These are phyloP conservation scores for Spongia lamella DNA, from an alignment of 37 sponge, comb jelly and placozoan species.

Conservation along the genomic window DNA sequence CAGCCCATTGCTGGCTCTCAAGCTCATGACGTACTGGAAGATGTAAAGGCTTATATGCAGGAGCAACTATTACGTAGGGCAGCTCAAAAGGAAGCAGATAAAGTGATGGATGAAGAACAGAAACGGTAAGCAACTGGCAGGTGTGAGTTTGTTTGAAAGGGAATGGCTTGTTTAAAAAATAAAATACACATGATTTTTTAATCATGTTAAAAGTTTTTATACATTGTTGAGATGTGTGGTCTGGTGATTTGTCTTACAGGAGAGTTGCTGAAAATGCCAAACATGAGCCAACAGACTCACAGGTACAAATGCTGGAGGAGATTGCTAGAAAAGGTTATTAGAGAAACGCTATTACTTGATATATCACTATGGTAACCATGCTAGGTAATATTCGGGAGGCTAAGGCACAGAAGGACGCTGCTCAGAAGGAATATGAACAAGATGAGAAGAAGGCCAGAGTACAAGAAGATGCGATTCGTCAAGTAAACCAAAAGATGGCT, in stretches of 20 bases:
- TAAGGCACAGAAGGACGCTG: conserved; percentile 43
- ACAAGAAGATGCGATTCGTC: conserved; percentile 57
- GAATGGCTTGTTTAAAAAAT: background rate
- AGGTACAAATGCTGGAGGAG: conserved; percentile 48
- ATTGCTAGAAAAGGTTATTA: conserved; percentile 19
- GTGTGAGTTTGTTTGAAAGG: background rate
- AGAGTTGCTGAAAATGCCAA: conserved; percentile 26
- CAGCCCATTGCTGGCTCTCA: conserved; percentile 49
- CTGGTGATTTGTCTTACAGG: conserved; percentile 4
- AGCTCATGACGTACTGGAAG: conserved; percentile 57
- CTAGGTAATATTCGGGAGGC: conserved; percentile 30
- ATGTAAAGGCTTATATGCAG: conserved; percentile 56
- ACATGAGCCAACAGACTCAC: conserved; percentile 29
- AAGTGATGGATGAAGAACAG: conserved; percentile 62
- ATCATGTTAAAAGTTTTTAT: background rate
- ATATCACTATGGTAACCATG: background rate
- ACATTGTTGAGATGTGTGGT: background rate
- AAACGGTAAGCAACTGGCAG: conserved; percentile 32
- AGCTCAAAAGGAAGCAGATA: conserved; percentile 54
- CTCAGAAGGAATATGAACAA: conserved; percentile 40
- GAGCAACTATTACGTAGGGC: conserved; percentile 69
- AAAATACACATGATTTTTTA: background rate
- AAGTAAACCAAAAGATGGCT: conserved; percentile 62
- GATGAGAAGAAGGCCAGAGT: conserved; percentile 43
- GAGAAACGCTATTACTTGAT: background rate